Conservation (phyloP, 2,888 invertebrate genomes). For the Meloe dianella region DNA sequence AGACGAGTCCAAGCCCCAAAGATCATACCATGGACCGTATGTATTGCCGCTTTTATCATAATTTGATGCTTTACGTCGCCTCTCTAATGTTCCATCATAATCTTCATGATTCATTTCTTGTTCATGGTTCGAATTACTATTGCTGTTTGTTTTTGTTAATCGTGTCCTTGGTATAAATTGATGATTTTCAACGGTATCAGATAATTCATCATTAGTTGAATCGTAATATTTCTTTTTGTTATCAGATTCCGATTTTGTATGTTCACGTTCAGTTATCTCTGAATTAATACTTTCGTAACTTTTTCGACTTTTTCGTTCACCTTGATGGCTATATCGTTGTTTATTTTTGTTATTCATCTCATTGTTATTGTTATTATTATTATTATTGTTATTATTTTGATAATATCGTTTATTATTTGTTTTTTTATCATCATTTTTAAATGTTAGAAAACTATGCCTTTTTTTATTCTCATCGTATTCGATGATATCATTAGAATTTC, state of each 20-base stretch:
- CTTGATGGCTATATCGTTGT: constrained; percentile 42
- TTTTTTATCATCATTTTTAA: constrained; percentile 51
- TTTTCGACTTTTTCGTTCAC: constrained; percentile 48
- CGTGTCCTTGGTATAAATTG: constrained; percentile 75
- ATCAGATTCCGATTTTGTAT: constrained; percentile 36
- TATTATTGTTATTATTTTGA: constrained; percentile 34
- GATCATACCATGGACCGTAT: constrained; percentile 88
- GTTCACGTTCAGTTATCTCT: constrained; percentile 36
- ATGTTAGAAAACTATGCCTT: constrained; percentile 54
- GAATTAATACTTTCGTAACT: constrained; percentile 57
- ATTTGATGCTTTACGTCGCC: constrained; percentile 57
- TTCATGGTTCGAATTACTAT: constrained; percentile 52
- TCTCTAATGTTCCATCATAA: constrained; percentile 58
- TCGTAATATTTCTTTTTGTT: constrained; percentile 51
- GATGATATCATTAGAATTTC: constrained; percentile 46
- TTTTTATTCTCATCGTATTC: constrained; percentile 46
- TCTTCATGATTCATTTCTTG: constrained; percentile 56
- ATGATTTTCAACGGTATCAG: constrained; percentile 59
- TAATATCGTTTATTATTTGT: constrained; percentile 44
- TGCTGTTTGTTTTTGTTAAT: constrained; percentile 65
- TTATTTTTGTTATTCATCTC: constrained; percentile 44
- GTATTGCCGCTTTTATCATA: constrained; percentile 68
- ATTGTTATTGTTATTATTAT: constrained; percentile 34
- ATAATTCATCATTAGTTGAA: constrained; percentile 55
- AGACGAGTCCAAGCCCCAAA: constrained; percentile 80